Base-by-base conservation (phyloP, 2,113 vertebrate genomes). In the Lophotis ruficrista region DNA sequence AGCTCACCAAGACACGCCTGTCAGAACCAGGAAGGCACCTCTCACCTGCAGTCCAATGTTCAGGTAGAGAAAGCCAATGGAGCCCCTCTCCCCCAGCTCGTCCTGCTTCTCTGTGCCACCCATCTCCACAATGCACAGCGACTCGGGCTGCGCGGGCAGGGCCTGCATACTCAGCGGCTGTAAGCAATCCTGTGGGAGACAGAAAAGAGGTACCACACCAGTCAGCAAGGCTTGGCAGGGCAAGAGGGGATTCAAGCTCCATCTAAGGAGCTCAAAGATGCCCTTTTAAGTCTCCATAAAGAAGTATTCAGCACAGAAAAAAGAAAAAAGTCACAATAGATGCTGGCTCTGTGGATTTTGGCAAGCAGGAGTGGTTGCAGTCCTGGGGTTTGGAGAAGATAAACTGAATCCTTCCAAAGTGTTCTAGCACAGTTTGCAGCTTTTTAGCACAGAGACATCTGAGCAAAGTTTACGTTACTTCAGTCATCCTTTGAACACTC, bases 161-260 rank as follows among this genome's bases (percentile, higher is more conserved):
- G 99, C 99, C 97, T 99, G 99, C 99, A 99, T 99, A 61, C 99
- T 99, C 93, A 99, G 94, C 0, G 99, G 99, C 96, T 99, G 99
- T 0, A 99, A 96, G 85, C 99, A 99, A 89, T 99, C 99, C 99
- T 99, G 94, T 2, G 16, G 22, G 31, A 38, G 58, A 78, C 38
- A 79, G 23, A 64, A 57, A 22, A 90, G 14, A 47, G 61, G 35
- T 10, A 71, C 5, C 24, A 62, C 1, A 0, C 3, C 48, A 38
- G 20, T 95, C 68, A 86, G 64, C 37, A 88, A 69, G 28, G 50
- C 20, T 68, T 78, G 48, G 68, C 68, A 61, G 0, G 14, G 61
- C 57, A 79, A 65, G 17, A 87, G 12, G 25, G 60, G 41, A 77
- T 77, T 56, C 62, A 77, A 73, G 17, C 27, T 79, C 35, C 72